Percentiles rank a stretch among this genome's conserved stretches.
These are phyloP conservation scores for Acrobasis consociella DNA, from an alignment of 2,888 invertebrate genomes.

Conservation along the genomic window DNA sequence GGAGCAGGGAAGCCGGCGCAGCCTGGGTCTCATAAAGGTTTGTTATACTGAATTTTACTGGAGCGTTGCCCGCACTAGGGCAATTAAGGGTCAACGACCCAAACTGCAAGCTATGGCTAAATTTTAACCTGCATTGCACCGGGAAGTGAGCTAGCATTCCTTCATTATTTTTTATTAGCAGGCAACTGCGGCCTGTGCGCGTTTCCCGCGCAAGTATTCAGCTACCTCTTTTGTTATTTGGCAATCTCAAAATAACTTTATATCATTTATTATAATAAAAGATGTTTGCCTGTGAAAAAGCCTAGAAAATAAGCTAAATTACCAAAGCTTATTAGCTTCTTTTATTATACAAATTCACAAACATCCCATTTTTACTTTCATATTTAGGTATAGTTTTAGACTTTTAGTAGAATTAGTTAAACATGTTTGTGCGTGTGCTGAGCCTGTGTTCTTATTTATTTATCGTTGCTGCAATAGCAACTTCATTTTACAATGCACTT, in stretches of 20 bases:
- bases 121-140: conserved; percentile 53
- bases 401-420: no score
- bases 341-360: no score
- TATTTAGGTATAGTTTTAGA: no score
- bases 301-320: no score
- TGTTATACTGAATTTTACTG: conserved; percentile 80
- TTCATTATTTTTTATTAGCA: conserved; percentile 1
- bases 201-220: no score
- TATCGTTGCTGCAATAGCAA: background rate
- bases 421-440: conserved; percentile 12
- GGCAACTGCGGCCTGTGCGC: no score
- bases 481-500: background rate
- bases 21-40: conserved; percentile 73
- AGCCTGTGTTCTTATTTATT: conserved; percentile 3
- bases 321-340: no score
- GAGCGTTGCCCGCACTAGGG: conserved; percentile 75
- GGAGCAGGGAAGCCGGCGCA: conserved; percentile 49
- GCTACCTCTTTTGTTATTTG: no score
- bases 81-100: conserved; percentile 77
- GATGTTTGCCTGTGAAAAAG: no score
- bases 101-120: conserved; percentile 63
- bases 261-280: no score
- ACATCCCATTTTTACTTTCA: no score
- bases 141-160: conserved; percentile 45
- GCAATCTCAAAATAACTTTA: no score